A percentile compares a stretch with the other conserved stretches of the same genome.
These are phyloP conservation scores for Mesochorus sp. DNA, from an alignment of 2,888 invertebrate species.

Conservation along the genomic window DNA sequence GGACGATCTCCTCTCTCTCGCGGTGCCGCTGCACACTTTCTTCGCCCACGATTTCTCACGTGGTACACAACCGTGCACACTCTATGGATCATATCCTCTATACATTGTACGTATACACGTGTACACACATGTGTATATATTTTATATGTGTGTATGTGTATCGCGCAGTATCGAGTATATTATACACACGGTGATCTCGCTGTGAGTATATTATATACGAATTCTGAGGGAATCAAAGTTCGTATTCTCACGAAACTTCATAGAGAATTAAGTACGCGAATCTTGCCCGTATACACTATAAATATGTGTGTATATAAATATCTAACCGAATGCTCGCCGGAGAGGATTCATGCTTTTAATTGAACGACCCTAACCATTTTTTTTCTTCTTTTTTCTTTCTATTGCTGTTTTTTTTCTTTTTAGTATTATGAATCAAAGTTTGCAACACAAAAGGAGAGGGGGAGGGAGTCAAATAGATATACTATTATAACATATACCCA, in stretches of 20 bases:
- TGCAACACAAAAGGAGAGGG: background rate
- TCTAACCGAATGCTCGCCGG: background rate
- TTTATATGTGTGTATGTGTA: background rate
- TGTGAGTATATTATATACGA: slow-evolving; percentile 24
- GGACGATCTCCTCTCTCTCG: slow-evolving; percentile 45
- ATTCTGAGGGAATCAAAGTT: slow-evolving; percentile 55
- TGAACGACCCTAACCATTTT: background rate
- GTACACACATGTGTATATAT: background rate
- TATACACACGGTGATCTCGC: slow-evolving; percentile 19
- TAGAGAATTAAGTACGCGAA: slow-evolving; percentile 50
- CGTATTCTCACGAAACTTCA: slow-evolving; percentile 60
- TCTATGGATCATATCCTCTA: slow-evolving; percentile 29
- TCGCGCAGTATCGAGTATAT: slow-evolving; percentile 41
- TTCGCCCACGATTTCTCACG: slow-evolving; percentile 59
- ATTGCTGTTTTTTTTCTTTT: background rate
- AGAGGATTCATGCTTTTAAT: slow-evolving; percentile 16
- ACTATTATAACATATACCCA: slow-evolving; percentile 8
- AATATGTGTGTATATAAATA: background rate
- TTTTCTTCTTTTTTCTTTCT: background rate
- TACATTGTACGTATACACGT: background rate
- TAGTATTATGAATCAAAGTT: background rate
- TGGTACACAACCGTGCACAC: slow-evolving; percentile 24
- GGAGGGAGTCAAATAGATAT: background rate
- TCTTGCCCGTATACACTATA: slow-evolving; percentile 2
- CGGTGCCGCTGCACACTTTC: slow-evolving; percentile 49